Percentiles rank a stretch among this genome's conserved stretches.
Evolutionary conservation across 2,888 invertebrate genomes (phyloP).

Genomic region (Lepeophtheirus nordmannii): DNA sequence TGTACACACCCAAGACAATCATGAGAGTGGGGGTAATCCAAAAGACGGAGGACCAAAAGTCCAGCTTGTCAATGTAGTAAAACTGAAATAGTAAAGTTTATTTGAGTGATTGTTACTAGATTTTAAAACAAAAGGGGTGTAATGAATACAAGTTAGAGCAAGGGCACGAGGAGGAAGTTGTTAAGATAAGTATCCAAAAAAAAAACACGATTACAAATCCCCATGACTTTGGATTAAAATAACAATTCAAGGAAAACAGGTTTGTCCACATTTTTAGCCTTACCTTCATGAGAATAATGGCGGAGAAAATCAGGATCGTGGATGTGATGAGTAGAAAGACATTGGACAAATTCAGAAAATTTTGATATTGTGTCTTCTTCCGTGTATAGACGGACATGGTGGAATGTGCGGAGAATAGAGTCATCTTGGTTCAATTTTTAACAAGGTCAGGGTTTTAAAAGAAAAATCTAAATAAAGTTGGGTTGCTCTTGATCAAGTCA

Average conservation of each 20-base stretch:
- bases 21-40: constrained; percentile 19
- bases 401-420: constrained; percentile 6
- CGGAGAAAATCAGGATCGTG: constrained; percentile 23
- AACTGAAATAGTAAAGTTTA: neutral
- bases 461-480: no score
- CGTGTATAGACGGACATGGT: constrained; percentile 8
- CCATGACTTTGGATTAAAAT: no score
- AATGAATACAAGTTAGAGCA: no score
- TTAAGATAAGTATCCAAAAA: no score
- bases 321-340: constrained; percentile 24
- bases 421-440: neutral
- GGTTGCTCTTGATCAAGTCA: no score
- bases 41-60: constrained; percentile 23
- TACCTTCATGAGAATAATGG: constrained; percentile 22
- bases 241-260: no score
- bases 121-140: no score
- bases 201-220: no score
- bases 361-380: constrained; percentile 18
- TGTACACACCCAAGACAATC: constrained; percentile 24
- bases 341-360: constrained; percentile 20
- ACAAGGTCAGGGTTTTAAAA: no score
- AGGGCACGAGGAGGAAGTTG: no score
- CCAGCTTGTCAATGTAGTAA: constrained; percentile 20
- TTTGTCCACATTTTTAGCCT: neutral
- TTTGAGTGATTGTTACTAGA: neutral